Percentiles rank a stretch among this genome's conserved stretches.
These are phyloP conservation scores for Plestiodon gilberti DNA, from an alignment of 2,113 vertebrate species.

Conservation along the genomic window DNA sequence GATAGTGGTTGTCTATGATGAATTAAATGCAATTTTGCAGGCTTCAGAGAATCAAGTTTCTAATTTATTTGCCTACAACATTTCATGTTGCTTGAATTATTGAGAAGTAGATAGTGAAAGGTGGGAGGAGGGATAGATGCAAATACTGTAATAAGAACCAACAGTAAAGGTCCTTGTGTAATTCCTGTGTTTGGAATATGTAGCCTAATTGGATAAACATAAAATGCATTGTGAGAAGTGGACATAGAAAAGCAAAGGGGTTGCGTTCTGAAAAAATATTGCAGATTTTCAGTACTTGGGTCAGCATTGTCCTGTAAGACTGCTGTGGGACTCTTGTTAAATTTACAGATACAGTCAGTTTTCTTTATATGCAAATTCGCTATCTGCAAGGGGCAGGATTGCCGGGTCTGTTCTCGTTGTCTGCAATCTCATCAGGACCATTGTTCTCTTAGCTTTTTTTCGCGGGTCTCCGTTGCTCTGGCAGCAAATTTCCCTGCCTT, in stretches of 20 bases:
- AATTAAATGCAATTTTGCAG: not conserved
- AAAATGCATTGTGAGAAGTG: not conserved
- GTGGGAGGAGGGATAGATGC: not conserved
- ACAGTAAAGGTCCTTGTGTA: not conserved
- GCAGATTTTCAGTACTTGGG: not conserved
- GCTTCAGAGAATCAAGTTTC: not conserved
- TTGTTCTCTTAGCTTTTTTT: too few species aligned
- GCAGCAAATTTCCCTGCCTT: too few species aligned
- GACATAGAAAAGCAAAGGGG: not conserved
- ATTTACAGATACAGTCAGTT: too few species aligned
- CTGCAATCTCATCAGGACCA: too few species aligned
- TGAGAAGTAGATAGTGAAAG: not conserved
- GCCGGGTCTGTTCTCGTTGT: too few species aligned
- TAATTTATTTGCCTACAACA: fast-evolving
- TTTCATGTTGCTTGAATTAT: not conserved
- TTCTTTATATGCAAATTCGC: too few species aligned
- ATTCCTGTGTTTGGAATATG: not conserved
- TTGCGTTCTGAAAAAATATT: not conserved
- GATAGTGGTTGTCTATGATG: not conserved
- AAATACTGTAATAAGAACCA: not conserved
- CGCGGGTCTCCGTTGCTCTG: too few species aligned
- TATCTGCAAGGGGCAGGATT: too few species aligned
- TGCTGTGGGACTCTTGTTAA: not conserved
- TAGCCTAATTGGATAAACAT: not conserved
- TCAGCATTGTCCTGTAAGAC: not conserved